phyloP scores from a whole-genome alignment of 1,140 invertebrate species.

The Wasmannia auropunctata region DNA sequence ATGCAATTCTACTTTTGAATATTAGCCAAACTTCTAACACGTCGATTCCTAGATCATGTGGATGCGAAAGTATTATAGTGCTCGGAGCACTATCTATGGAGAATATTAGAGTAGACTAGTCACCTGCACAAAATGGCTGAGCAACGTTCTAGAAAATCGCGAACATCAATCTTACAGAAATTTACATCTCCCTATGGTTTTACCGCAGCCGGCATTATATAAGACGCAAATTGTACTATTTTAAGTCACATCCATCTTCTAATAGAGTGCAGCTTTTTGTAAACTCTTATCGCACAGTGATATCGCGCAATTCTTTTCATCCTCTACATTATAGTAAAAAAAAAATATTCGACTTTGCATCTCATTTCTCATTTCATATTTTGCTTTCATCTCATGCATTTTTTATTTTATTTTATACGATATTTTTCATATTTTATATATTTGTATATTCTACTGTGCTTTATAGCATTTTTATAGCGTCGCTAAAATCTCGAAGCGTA shows the following conservation, averaged over 20 bases:
- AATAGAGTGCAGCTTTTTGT: neutral
- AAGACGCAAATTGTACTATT: constrained; percentile 12
- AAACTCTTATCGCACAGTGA: neutral
- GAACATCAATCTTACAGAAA: constrained; percentile 37
- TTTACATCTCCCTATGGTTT: constrained; percentile 24
- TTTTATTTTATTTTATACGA: constrained; percentile 10
- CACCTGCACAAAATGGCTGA: constrained; percentile 58
- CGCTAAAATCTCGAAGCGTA: constrained; percentile 8
- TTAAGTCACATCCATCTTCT: neutral
- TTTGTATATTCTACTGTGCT: constrained; percentile 1
- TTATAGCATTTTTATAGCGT: neutral
- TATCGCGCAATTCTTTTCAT: neutral
- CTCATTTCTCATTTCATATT: neutral
- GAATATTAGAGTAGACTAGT: constrained; percentile 74
- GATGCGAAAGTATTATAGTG: constrained; percentile 38
- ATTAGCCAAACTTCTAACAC: constrained; percentile 21
- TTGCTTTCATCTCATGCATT: neutral
- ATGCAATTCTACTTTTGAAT: constrained; percentile 6
- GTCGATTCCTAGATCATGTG: constrained; percentile 45
- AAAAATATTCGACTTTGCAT: neutral
- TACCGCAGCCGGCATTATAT: neutral
- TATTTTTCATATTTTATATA: neutral
- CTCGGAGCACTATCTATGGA: constrained; percentile 64
- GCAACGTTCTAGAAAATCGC: constrained; percentile 46
- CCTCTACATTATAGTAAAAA: neutral